Evolutionary conservation across 2,113 vertebrate genomes (phyloP).

Genomic region (Protobothrops flavoviridis): DNA sequence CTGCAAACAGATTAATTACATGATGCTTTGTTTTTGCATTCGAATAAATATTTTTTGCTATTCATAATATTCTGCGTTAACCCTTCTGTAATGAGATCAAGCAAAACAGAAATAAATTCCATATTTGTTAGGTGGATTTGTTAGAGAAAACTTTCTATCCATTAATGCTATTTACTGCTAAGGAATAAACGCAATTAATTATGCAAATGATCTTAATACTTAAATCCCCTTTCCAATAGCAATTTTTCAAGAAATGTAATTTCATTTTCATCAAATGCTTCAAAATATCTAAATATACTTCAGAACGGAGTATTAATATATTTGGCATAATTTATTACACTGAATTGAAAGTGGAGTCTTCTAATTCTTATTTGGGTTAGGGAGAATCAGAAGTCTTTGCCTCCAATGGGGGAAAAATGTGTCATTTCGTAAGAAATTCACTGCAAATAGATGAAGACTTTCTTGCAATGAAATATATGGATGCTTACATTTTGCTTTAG

Average conservation of each 20-base stretch:
- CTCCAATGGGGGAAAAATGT: not conserved
- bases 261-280: not conserved
- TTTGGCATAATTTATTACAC: not conserved
- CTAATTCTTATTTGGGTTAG: not conserved
- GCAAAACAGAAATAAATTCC: not conserved
- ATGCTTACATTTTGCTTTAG: not conserved
- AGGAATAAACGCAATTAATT: not conserved
- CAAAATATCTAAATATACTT: not conserved
- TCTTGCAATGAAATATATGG: not conserved
- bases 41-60: not conserved
- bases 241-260: not conserved
- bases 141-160: not conserved
- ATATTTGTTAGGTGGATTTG: not conserved
- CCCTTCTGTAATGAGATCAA: not conserved
- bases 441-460: not conserved
- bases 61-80: not conserved
- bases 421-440: not conserved
- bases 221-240: not conserved
- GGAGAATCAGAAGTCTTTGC: not conserved
- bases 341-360: not conserved
- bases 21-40: not conserved
- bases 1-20: not conserved
- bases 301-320: not conserved
- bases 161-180: not conserved
- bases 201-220: not conserved